These are phyloP conservation scores for Heliconius cydno DNA, from an alignment of 2,888 invertebrate species.

Conservation along the genomic window DNA sequence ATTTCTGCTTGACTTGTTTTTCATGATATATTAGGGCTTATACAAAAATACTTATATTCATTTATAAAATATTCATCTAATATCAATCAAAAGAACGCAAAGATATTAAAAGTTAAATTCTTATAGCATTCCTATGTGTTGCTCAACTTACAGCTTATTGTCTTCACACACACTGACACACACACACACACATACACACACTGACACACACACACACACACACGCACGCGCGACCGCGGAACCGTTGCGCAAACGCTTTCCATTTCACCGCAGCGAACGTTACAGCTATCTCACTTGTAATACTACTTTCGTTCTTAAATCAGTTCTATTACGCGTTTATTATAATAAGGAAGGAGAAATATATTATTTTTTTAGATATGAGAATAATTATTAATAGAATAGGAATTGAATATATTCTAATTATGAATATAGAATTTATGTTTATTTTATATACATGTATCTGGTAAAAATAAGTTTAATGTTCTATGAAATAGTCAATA, in stretches of 20 bases:
- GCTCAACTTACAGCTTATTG: constrained; percentile 38
- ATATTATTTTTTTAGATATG: background rate
- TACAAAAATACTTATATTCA: background rate
- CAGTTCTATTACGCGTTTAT: constrained; percentile 26
- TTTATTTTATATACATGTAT: too few relatives aligned
- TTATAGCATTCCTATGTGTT: constrained; percentile 31
- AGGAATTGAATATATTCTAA: background rate
- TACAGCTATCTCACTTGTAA: constrained; percentile 44
- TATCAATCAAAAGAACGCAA: background rate
- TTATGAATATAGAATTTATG: too few relatives aligned
- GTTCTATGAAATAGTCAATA: too few relatives aligned
- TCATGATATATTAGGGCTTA: background rate
- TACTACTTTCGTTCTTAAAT: constrained; percentile 47
- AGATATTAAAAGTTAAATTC: constrained; percentile 17
- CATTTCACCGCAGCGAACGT: constrained; percentile 67
- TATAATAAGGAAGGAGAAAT: background rate
- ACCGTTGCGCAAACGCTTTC: constrained; percentile 80
- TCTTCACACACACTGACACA: constrained; percentile 39
- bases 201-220: constrained; percentile 32
- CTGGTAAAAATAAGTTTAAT: too few relatives aligned
- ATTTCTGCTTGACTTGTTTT: too few relatives aligned
- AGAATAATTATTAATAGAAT: background rate
- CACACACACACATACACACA: constrained; percentile 32
- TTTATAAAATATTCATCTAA: background rate
- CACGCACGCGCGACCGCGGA: constrained; percentile 48